Base-by-base conservation (phyloP, 1,140 invertebrate species). In the Anastrepha obliqua region DNA sequence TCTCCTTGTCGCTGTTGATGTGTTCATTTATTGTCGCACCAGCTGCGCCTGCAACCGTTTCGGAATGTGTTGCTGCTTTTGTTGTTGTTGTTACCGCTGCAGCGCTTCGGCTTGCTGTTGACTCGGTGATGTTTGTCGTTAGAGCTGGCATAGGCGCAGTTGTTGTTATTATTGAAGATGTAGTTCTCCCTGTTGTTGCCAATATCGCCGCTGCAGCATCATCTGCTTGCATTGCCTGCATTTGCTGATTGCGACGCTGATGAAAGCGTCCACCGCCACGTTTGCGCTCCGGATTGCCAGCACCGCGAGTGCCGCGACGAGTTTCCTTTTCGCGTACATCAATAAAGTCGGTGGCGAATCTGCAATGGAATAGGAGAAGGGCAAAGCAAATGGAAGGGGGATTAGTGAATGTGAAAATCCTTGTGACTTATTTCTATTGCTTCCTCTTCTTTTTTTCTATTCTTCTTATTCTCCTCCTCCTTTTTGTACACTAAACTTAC, bases 301-400 rank as follows among this genome's bases (percentile, higher is more conserved):
- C 89, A 6, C 91, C 91, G 0, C 91, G 89, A 70, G 91, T 89
- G 29, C 92, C 91, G 42, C 91, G 94, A 94, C 95, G 96, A 90
- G 95, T 95, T 95, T 96, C 97, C 67, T 96, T 95, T 93, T 98
- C 98, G 59, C 97, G 94, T 62, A 98, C 96, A 93, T 99, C 98
- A 59, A 99, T 96, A 93, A 99, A 99, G 78, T 96, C 96, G 93
- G 97, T 97, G 13, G 98, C 97, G 93, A 99, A 99, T 94, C 97
- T 98, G 86, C 58, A 86, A 81, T 86, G 62, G 39, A 3, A 81
- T 81, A 55, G 62, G 20, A 87, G 15, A 60, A 64, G 58, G 55
- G 11, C 17, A 81, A 81, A 81, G 20, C 47, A 81, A 20, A 70
- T n/a, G 62, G 29, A 29, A 29, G 29, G 29, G 29, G 29, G 51